Conservation (phyloP, 2,797 vertebrate genomes). For the Danio jaintianensis region DNA sequence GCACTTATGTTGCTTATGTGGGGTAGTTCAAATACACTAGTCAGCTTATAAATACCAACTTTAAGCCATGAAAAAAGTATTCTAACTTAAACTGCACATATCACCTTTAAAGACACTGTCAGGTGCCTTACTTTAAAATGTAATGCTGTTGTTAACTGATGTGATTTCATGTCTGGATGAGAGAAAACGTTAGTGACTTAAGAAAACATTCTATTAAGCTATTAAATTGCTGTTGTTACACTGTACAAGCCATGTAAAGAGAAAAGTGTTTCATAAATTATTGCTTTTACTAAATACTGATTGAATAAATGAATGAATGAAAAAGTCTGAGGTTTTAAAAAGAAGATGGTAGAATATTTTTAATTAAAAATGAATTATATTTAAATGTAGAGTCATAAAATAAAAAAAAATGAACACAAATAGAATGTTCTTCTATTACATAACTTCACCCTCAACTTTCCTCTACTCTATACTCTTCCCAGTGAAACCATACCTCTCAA, state of each 20-base stretch:
- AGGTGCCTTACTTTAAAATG: background rate
- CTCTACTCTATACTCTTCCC: background rate
- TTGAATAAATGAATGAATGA: background rate
- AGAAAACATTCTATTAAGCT: background rate
- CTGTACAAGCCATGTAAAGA: slow-evolving; percentile 11
- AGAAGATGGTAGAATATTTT: background rate
- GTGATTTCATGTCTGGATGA: background rate
- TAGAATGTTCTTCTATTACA: background rate
- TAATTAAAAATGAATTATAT: background rate
- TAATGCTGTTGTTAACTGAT: background rate
- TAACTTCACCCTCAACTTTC: background rate
- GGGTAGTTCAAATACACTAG: background rate
- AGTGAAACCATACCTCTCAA: slow-evolving; percentile 3
- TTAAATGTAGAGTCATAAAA: background rate
- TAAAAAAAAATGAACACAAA: background rate
- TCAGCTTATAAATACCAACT: background rate
- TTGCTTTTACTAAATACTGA: slow-evolving; percentile 5
- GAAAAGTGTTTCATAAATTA: slow-evolving; percentile 10
- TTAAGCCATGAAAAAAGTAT: background rate
- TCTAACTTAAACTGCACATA: background rate
- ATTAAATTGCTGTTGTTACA: background rate
- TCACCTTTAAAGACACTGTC: background rate
- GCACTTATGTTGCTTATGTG: background rate
- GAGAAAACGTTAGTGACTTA: background rate
- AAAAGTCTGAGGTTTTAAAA: background rate